phyloP scores from a whole-genome alignment of 2,113 vertebrate species.

The Rhinolophus ferrumequinum region DNA sequence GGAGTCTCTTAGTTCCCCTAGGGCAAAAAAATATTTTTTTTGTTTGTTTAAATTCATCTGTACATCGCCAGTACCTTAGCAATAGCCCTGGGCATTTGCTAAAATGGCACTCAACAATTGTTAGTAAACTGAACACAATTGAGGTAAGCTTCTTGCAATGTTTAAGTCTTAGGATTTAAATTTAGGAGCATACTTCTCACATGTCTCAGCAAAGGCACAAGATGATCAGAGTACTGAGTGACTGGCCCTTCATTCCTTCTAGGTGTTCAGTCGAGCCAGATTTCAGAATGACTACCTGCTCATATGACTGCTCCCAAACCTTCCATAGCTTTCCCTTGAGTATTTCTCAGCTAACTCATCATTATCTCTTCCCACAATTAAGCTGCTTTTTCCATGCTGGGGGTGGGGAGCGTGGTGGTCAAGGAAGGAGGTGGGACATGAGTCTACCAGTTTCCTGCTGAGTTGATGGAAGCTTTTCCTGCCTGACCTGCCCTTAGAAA shows the following conservation, averaged over 20 bases:
- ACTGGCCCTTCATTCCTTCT: neutral
- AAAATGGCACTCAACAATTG: neutral
- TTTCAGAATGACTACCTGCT: neutral
- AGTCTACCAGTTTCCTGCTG: slow-evolving; percentile 79
- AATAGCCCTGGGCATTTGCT: neutral
- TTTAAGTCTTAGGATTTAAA: neutral
- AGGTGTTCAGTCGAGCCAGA: neutral
- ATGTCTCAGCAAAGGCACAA: neutral
- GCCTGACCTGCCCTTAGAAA: slow-evolving; percentile 66
- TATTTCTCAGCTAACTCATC: neutral
- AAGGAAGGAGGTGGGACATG: slow-evolving; percentile 64
- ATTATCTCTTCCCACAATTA: slow-evolving; percentile 34
- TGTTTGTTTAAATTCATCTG: neutral
- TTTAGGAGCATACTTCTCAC: neutral
- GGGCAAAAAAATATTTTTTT: neutral
- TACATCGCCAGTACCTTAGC: neutral
- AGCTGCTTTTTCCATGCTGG: slow-evolving; percentile 52
- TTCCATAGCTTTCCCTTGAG: neutral
- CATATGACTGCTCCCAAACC: neutral
- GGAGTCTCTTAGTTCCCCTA: neutral
- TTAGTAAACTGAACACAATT: neutral
- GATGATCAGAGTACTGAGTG: neutral
- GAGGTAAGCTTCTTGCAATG: neutral
- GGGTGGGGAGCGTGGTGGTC: neutral
- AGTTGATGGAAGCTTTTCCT: slow-evolving; percentile 75